These are phyloP conservation scores for Dermolepida albohirtum DNA, from an alignment of 2,888 invertebrate genomes.

Conservation along the genomic window DNA sequence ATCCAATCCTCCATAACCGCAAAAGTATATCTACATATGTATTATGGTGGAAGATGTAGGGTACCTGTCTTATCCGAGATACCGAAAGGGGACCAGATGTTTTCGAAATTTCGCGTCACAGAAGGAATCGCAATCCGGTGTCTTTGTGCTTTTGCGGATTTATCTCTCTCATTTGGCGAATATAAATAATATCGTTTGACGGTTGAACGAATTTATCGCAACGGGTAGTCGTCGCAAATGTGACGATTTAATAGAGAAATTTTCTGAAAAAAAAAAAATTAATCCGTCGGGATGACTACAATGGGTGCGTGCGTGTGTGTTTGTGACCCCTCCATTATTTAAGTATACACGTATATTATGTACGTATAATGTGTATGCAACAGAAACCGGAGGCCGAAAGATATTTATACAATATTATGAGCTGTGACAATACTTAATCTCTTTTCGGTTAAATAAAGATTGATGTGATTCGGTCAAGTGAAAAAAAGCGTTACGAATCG, in stretches of 20 bases:
- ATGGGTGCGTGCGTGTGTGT: slow-evolving; percentile 49
- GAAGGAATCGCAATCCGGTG: slow-evolving; percentile 17
- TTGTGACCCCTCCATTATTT: slow-evolving; percentile 24
- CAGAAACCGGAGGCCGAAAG: slow-evolving; percentile 52
- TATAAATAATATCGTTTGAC: slow-evolving; percentile 45
- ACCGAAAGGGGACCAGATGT: slow-evolving; percentile 24
- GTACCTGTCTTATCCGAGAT: slow-evolving; percentile 18
- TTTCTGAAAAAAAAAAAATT: slow-evolving; percentile 56
- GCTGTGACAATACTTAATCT: slow-evolving; percentile 52
- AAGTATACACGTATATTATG: background rate
- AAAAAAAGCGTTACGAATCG: slow-evolving; percentile 13
- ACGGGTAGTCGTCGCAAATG: slow-evolving; percentile 54
- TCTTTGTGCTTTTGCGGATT: slow-evolving; percentile 29
- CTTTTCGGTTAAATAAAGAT: slow-evolving; percentile 42
- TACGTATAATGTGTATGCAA: slow-evolving; percentile 5
- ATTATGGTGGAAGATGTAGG: no score
- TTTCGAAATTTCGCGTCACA: slow-evolving; percentile 5
- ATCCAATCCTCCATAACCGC: no score
- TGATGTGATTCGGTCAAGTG: slow-evolving; percentile 38
- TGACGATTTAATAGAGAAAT: slow-evolving; percentile 59
- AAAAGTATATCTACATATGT: no score
- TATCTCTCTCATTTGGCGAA: slow-evolving; percentile 44
- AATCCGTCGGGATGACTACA: slow-evolving; percentile 55
- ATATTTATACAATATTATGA: slow-evolving; percentile 61
- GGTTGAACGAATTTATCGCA: slow-evolving; percentile 54